Percentiles rank a stretch among this genome's conserved stretches.
phyloP scores from a whole-genome alignment of 2,888 invertebrate species.

The Diarsia dahlii region DNA sequence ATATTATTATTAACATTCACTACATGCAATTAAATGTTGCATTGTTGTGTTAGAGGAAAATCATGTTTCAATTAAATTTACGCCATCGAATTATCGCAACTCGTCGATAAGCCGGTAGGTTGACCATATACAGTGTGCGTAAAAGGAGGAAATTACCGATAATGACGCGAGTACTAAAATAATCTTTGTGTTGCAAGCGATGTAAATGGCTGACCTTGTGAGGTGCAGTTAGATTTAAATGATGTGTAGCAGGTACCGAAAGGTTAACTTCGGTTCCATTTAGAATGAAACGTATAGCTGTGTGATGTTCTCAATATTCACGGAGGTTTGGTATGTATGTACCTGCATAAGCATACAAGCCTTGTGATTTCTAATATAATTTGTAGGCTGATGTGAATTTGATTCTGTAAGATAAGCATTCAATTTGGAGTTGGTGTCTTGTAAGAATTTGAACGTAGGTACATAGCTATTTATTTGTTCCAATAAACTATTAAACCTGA shows the following conservation, averaged over 20 bases:
- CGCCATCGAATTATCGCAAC: slow-evolving; percentile 33
- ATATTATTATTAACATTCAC: slow-evolving; percentile 26
- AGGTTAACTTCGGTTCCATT: slow-evolving; percentile 18
- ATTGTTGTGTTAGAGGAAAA: slow-evolving; percentile 30
- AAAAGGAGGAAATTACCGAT: slow-evolving; percentile 58
- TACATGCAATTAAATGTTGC: slow-evolving; percentile 15
- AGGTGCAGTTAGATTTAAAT: slow-evolving; percentile 58
- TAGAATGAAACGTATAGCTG: background rate
- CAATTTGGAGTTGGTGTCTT: background rate
- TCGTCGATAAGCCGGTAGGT: slow-evolving; percentile 34
- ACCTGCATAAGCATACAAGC: background rate
- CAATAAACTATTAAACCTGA: background rate
- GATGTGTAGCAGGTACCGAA: slow-evolving; percentile 15
- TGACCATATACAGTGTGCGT: slow-evolving; percentile 40
- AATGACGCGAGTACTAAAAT: slow-evolving; percentile 56
- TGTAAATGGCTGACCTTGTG: slow-evolving; percentile 61
- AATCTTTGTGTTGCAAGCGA: slow-evolving; percentile 49
- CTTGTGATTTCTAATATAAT: background rate
- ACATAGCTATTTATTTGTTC: too few relatives aligned
- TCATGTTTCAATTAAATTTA: slow-evolving; percentile 40
- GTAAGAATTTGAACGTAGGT: background rate
- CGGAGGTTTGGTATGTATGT: background rate
- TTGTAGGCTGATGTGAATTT: background rate
- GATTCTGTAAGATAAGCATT: background rate
- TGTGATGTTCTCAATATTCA: background rate